Base-by-base conservation (phyloP, 2,888 invertebrate species). In the Rotaria sp. region DNA sequence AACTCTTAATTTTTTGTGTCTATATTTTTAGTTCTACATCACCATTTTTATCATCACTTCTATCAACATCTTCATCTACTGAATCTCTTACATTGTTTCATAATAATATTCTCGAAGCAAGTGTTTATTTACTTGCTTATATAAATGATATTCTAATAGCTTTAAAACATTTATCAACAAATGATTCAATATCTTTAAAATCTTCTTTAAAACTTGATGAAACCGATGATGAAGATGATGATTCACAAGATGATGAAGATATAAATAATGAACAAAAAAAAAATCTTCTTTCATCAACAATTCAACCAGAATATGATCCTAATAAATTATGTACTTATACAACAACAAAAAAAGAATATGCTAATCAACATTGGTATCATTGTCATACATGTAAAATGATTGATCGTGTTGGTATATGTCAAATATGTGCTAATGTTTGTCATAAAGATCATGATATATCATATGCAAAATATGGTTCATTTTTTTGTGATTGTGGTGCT, bases 351-450 rank as follows among this genome's bases (percentile, higher is more conserved):
- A 96, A 96, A 90, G 97, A 98, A 91, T 98, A 96, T 91, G 96
- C 96, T 95, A 96, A 96, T 92, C 97, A 93, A 88, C 92, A 92
- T 88, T 93, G 93, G 93, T 99, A 98, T 92, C 97, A 99, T 92
- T 99, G 98, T 90, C 97, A 98, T 92, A 97, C 97, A 0, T 98
- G 98, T 92, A 95, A 95, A 91, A 98, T 99, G 98, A 94, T 97
- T 87, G 97, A 98, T 91, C 96, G 97, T 15, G 96, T 97, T 2
- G 99, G 99, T 0, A 97, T 98, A 50, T 99, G 99, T 91, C 96
- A 96, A 0, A 95, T 97, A 30, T 99, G 99, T 92, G 98, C 97
- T 0, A 93, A 96, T 86, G 98, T 98, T 18, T 98, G 98, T 90
- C 98, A 98, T 91, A 94, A 95, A 88, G 96, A 95, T 0, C 98